phyloP scores from a whole-genome alignment of 2,888 invertebrate species.

The Herminia tarsipennalis region DNA sequence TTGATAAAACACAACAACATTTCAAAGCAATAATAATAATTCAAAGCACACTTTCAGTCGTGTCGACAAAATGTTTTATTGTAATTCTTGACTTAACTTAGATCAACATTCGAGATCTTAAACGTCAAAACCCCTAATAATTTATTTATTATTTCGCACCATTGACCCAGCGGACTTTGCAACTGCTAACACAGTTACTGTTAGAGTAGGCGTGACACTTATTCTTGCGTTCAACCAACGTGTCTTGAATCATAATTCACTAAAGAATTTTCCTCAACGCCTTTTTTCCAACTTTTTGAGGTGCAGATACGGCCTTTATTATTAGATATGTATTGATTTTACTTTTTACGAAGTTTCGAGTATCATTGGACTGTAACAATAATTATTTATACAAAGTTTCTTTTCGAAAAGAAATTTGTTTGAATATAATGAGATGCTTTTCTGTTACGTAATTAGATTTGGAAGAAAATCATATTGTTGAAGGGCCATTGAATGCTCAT shows the following conservation, averaged over 20 bases:
- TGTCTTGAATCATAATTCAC: slow-evolving; percentile 33
- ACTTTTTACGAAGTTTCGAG: slow-evolving; percentile 6
- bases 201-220: slow-evolving; percentile 26
- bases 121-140: not conserved
- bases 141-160: slow-evolving; percentile 19
- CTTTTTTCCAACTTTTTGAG: slow-evolving; percentile 11
- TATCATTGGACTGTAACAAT: not conserved
- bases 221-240: slow-evolving; percentile 26
- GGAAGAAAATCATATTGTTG: no score
- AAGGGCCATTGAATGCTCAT: no score
- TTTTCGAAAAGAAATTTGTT: not conserved
- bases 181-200: slow-evolving; percentile 25
- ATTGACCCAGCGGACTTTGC: slow-evolving; percentile 23
- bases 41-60: no score
- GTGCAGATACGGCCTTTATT: slow-evolving; percentile 31
- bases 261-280: slow-evolving; percentile 4
- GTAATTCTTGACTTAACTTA: not conserved
- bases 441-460: no score
- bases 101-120: not conserved
- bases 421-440: not conserved
- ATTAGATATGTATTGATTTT: slow-evolving; percentile 31
- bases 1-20: no score
- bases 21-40: no score
- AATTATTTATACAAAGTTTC: not conserved
- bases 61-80: no score